Evolutionary conservation across 1,140 invertebrate species (phyloP), one percentile per base, ranked within the genome.

Genomic region (Penaeus chinensis): DNA sequence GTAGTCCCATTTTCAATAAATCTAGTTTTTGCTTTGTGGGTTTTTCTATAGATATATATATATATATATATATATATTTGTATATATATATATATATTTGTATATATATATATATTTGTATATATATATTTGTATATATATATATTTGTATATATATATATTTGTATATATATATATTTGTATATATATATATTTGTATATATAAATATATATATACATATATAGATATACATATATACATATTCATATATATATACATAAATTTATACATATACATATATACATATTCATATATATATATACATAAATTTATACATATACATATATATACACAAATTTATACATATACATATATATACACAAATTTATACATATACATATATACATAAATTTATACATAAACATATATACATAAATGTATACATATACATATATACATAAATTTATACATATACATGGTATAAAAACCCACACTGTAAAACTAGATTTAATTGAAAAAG

Each of bases 81-180:
- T 32, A 71, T 32, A 71, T 22, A 71, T 18, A 24, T 3, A 71
- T 8, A 42, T 24, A 71, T 71, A 71, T 71, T 27, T 71, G 27
- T 71, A 71, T 71, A 71, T 71, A 71, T 71, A 71, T 71, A 27
- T 71, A 71, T 71, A 71, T 71, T 27, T 71, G 27, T 71, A 71
- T 71, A 71, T 71, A 71, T 71, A 24, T 71, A 71, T 71, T 27
- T 71, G 27, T 71, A 71, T 71, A 71, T 71, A 71, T 71, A 71
- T 71, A 71, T 71, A 71, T 71, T 8, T 71, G 27, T 24, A 71
- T 71, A 71, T 71, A 27, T 71, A 71, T 71, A 71, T 71, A n/a
- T 71, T 8, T 71, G 24, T n/a, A 71, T 71, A 71, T 71, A n/a
- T 71, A 71, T 71, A n/a, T 71, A 71, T 71, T 24, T 71, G 24